Percentiles rank a stretch among this genome's conserved stretches.
Conservation (phyloP, 2,113 vertebrate species). For the Eptesicus fuscus region DNA sequence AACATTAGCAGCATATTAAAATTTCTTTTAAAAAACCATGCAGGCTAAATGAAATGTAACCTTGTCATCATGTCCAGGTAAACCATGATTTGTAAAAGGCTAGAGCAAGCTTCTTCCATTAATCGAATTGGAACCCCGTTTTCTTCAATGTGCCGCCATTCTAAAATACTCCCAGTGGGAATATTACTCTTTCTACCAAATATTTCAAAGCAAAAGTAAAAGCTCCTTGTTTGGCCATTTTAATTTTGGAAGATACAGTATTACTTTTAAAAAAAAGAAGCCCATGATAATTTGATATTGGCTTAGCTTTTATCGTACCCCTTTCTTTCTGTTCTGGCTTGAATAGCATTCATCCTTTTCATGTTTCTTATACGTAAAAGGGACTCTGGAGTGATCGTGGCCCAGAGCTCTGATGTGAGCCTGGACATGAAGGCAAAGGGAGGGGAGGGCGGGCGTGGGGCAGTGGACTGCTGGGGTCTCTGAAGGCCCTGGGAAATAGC, state of each 20-base stretch:
- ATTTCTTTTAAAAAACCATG: background rate
- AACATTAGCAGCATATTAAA: background rate
- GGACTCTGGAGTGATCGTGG: background rate
- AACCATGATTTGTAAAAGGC: background rate
- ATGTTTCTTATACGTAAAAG: background rate
- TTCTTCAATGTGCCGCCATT: background rate
- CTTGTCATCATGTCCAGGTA: background rate
- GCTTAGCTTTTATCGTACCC: background rate
- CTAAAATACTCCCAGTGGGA: background rate
- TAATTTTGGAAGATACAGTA: background rate
- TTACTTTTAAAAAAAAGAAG: background rate
- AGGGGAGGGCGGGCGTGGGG: accelerated
- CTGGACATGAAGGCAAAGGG: background rate
- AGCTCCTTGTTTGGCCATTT: background rate
- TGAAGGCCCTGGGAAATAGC: background rate
- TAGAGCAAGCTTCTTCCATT: background rate
- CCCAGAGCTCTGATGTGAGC: background rate
- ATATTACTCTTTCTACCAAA: background rate
- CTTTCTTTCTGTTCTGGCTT: background rate
- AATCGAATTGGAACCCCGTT: background rate
- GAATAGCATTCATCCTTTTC: background rate
- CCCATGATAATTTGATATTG: background rate
- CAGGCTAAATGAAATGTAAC: background rate
- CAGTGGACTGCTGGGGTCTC: background rate
- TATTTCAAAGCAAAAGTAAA: background rate